Conservation (phyloP, 2,888 invertebrate species). For the Phalera bucephala region DNA sequence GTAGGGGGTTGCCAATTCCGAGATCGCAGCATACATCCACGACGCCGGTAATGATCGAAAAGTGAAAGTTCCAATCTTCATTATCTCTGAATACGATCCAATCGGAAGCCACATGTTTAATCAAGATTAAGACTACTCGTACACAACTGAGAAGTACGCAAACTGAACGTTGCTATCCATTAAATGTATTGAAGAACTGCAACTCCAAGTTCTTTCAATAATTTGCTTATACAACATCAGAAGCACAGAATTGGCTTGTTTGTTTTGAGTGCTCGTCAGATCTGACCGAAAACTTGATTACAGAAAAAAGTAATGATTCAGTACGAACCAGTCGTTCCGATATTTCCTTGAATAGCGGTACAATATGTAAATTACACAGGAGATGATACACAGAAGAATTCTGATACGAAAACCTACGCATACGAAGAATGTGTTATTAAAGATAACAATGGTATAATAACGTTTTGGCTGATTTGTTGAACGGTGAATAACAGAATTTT, state of each 20-base stretch:
- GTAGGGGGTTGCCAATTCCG: slow-evolving; percentile 41
- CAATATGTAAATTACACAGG: slow-evolving; percentile 65
- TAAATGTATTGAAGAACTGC: slow-evolving; percentile 15
- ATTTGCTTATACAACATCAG: slow-evolving; percentile 30
- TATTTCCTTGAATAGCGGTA: slow-evolving; percentile 72
- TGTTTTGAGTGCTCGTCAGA: slow-evolving; percentile 65
- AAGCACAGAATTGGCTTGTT: slow-evolving; percentile 60
- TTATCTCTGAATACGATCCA: slow-evolving; percentile 58
- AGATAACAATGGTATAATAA: slow-evolving; percentile 48
- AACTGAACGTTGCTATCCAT: slow-evolving; percentile 33
- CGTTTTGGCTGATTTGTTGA: slow-evolving; percentile 32
- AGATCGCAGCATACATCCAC: slow-evolving; percentile 35
- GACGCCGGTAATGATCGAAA: slow-evolving; percentile 62
- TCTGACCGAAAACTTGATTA: slow-evolving; percentile 68
- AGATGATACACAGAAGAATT: slow-evolving; percentile 54
- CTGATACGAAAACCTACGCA: slow-evolving; percentile 48
- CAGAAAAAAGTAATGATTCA: slow-evolving; percentile 67
- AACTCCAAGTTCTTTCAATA: slow-evolving; percentile 21
- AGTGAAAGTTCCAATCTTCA: slow-evolving; percentile 69
- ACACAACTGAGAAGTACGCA: slow-evolving; percentile 32
- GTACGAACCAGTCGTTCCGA: slow-evolving; percentile 51
- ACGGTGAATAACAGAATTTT: slow-evolving; percentile 20
- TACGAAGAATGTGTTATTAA: slow-evolving; percentile 48
- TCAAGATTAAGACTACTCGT: slow-evolving; percentile 58
- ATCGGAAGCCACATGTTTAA: slow-evolving; percentile 66